phyloP scores from a whole-genome alignment of 1,140 invertebrate genomes.

The Zaprionus tsacasi region DNA sequence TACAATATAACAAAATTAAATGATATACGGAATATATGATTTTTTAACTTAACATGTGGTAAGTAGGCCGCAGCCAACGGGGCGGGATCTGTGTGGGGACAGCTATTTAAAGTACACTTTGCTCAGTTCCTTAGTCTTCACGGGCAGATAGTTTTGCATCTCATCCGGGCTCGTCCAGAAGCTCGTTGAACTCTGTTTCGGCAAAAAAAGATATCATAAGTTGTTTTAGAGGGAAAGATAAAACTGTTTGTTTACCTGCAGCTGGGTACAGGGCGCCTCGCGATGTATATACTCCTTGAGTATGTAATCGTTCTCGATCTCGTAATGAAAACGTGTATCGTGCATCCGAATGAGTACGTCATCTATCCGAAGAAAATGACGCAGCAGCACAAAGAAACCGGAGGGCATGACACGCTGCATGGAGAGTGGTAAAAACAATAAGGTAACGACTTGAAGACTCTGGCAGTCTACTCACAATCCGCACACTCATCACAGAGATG shows the following conservation, averaged over 20 bases:
- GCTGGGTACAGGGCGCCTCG: constrained; percentile 86
- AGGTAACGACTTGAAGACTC: not conserved
- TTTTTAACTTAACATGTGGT: not conserved
- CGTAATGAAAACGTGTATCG: constrained; percentile 96
- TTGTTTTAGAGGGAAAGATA: too few relatives aligned
- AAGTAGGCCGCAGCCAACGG: too few relatives aligned
- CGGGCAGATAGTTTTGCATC: constrained; percentile 85
- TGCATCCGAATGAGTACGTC: constrained; percentile 94
- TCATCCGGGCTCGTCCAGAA: constrained; percentile 86
- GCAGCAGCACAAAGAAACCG: constrained; percentile 95
- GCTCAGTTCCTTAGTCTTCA: constrained; percentile 83
- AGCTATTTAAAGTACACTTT: constrained; percentile 84
- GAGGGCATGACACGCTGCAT: constrained; percentile 97
- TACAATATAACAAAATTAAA: constrained; percentile 13
- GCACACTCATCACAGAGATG: constrained; percentile 94
- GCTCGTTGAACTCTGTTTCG: constrained; percentile 84
- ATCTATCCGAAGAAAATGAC: constrained; percentile 97
- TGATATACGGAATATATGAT: constrained; percentile 16
- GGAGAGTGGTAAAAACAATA: constrained; percentile 25
- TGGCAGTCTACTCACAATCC: constrained; percentile 92
- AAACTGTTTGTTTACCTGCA: constrained; percentile 36
- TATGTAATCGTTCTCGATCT: constrained; percentile 90
- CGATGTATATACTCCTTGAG: constrained; percentile 91
- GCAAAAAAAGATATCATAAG: not conserved
- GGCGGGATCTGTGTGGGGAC: not conserved